A percentile compares a stretch with the other conserved stretches of the same genome.
phyloP scores from a whole-genome alignment of 2,888 invertebrate species.

The Drosophila mercatorum region DNA sequence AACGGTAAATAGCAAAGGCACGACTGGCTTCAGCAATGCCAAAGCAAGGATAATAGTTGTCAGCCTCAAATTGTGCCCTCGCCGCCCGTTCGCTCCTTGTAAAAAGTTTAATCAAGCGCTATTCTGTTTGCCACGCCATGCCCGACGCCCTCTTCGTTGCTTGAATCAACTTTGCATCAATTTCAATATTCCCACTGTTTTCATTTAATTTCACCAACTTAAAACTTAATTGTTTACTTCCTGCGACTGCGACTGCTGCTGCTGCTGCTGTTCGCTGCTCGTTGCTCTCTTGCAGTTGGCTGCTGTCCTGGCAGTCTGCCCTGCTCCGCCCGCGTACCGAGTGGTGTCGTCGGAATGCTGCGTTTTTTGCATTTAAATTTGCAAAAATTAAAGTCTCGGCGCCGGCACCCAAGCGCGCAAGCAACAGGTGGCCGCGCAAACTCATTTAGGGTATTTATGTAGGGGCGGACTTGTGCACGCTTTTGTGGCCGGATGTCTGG shows the following conservation, averaged over 20 bases:
- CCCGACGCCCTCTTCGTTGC: slow-evolving; percentile 30
- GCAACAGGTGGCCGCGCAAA: slow-evolving; percentile 72
- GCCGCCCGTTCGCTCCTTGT: not conserved
- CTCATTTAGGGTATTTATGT: slow-evolving; percentile 61
- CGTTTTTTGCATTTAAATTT: slow-evolving; percentile 66
- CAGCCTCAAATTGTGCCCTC: slow-evolving; percentile 26
- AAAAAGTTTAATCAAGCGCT: slow-evolving; percentile 77
- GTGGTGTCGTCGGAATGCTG: slow-evolving; percentile 12
- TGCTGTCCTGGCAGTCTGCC: slow-evolving; percentile 11
- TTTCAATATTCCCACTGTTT: slow-evolving; percentile 80
- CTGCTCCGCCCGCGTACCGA: not conserved
- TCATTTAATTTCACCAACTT: slow-evolving; percentile 78
- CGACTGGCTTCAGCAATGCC: slow-evolving; percentile 21
- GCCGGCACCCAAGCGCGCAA: slow-evolving; percentile 37
- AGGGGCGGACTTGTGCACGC: slow-evolving; percentile 24
- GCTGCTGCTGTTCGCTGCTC: slow-evolving; percentile 5
- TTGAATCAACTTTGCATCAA: slow-evolving; percentile 79
- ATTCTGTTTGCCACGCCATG: slow-evolving; percentile 60
- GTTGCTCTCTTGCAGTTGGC: slow-evolving; percentile 31
- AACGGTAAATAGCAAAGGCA: slow-evolving; percentile 71
- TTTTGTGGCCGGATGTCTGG: slow-evolving; percentile 65
- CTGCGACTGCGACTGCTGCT: slow-evolving; percentile 36
- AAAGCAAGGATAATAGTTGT: slow-evolving; percentile 59
- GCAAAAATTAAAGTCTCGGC: slow-evolving; percentile 73
- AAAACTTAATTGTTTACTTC: slow-evolving; percentile 80